Conservation (phyloP, 2,797 vertebrate genomes). For the Cyclura pinguis region DNA sequence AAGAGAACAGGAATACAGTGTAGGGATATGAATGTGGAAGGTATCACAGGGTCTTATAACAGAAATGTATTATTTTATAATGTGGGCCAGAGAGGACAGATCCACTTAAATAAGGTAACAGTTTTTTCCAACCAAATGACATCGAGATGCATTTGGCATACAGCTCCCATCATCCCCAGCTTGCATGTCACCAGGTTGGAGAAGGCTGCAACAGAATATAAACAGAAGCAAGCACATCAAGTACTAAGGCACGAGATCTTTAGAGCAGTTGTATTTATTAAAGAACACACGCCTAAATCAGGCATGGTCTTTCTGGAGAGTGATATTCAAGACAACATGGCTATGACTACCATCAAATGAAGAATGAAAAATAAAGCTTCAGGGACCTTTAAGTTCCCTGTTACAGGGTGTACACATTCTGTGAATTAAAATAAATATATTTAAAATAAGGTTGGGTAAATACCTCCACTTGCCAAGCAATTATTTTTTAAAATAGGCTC, state of each 20-base stretch:
- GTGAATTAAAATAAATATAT: constrained; percentile 42
- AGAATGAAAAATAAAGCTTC: neutral
- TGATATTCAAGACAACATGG: neutral
- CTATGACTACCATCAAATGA: constrained; percentile 7
- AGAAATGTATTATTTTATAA: neutral
- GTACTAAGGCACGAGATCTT: neutral
- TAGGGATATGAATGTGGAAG: neutral
- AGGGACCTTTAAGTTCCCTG: constrained; percentile 24
- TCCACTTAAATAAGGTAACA: neutral
- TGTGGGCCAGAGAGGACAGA: neutral
- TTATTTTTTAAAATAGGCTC: constrained; percentile 26
- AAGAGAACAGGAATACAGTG: neutral
- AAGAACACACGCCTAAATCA: neutral
- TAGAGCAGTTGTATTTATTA: neutral
- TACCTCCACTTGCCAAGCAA: constrained; percentile 38
- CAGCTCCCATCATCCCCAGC: neutral
- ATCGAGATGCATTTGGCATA: neutral
- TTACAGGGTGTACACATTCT: constrained; percentile 13
- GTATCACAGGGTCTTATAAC: neutral
- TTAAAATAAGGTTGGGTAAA: constrained; percentile 40
- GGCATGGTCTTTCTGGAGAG: neutral
- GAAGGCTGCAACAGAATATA: neutral
- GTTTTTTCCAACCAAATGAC: neutral
- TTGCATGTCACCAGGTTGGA: neutral
- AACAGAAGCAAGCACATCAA: neutral